These are phyloP conservation scores for Phrynocephalus guinanensis DNA, from an alignment of 2,797 vertebrate genomes.

Conservation along the genomic window DNA sequence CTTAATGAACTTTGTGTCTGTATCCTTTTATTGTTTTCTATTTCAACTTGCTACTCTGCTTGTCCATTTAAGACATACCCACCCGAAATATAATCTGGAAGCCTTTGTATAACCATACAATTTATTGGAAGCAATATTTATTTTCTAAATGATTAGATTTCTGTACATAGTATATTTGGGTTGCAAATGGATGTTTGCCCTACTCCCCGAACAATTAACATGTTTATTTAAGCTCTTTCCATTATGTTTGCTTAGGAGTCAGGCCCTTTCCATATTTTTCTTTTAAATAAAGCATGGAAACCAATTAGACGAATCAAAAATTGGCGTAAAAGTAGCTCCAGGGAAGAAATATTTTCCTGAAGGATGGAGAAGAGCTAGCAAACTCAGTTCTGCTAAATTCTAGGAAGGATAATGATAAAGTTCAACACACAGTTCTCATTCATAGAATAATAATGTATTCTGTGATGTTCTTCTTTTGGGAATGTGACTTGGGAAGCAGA, in stretches of 20 bases:
- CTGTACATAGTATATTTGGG: constrained; percentile 17
- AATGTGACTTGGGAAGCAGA: constrained; percentile 24
- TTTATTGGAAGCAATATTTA: constrained; percentile 10
- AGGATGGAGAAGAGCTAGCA: background rate
- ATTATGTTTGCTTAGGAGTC: too few species aligned
- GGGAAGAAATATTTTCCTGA: background rate
- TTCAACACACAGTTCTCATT: constrained; percentile 31
- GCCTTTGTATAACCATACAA: background rate
- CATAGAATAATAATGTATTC: constrained; percentile 30
- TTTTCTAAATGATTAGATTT: constrained; percentile 3
- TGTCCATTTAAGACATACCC: background rate
- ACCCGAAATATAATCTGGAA: constrained; percentile 33
- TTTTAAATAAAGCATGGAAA: too few species aligned
- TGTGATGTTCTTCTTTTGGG: constrained; percentile 34
- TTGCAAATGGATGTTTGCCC: constrained; percentile 27
- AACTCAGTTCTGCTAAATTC: background rate
- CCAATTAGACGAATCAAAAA: background rate
- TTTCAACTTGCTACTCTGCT: too few species aligned
- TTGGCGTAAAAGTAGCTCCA: background rate
- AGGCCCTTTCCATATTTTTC: too few species aligned
- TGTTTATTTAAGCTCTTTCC: background rate
- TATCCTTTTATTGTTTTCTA: too few species aligned
- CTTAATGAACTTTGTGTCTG: too few species aligned
- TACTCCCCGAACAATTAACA: constrained; percentile 13
- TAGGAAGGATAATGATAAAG: constrained; percentile 38